Conservation (phyloP, 23 tunicate species). For the Ciona savignyi region DNA sequence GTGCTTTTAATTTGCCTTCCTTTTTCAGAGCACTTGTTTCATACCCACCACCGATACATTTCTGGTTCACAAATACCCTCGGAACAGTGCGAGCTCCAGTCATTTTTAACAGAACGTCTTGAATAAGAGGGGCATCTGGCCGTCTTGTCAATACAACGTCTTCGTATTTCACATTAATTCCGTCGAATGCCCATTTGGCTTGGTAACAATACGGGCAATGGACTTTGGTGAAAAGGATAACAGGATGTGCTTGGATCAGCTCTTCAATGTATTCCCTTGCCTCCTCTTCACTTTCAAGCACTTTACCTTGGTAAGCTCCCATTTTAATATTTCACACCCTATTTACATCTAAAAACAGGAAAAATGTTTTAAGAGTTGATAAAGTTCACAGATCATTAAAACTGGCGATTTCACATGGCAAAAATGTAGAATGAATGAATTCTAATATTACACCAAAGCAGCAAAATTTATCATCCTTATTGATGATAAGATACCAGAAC, state of each 20-base stretch:
- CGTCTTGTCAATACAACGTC: slow-evolving; percentile 25
- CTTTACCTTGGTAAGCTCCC: slow-evolving; percentile 39
- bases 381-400: background rate
- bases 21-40: slow-evolving; percentile 12
- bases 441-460: no score
- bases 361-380: no score
- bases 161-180: slow-evolving; percentile 18
- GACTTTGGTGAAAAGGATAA: slow-evolving; percentile 22
- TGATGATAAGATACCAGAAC: background rate
- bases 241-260: slow-evolving; percentile 11
- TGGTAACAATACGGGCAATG: slow-evolving; percentile 29
- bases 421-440: no score
- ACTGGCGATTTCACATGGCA: no score
- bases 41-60: slow-evolving; percentile 40
- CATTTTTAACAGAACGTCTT: slow-evolving; percentile 42
- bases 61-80: slow-evolving; percentile 38
- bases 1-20: background rate
- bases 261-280: slow-evolving; percentile 27
- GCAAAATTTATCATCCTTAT: no score
- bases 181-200: slow-evolving; percentile 21
- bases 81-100: slow-evolving; percentile 54
- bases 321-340: no score
- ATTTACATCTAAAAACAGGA: no score
- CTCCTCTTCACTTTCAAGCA: slow-evolving; percentile 21
- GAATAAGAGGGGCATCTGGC: slow-evolving; percentile 22